A percentile compares a stretch with the other conserved stretches of the same genome.
phyloP scores from a whole-genome alignment of 2,888 invertebrate species.

The Acanthosepion pharaonis region DNA sequence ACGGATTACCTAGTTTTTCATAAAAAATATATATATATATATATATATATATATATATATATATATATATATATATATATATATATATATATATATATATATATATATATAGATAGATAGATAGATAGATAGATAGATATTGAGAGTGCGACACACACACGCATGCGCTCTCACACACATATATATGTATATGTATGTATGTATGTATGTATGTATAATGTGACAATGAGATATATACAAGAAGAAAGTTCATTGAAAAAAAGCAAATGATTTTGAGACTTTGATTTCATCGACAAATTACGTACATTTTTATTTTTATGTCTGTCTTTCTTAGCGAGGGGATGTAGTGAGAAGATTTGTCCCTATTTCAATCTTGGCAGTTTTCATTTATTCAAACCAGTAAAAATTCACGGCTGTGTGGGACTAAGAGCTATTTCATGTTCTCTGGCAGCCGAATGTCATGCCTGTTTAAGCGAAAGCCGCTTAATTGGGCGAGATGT shows the following conservation, averaged over 20 bases:
- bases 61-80: no score
- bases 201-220: not conserved
- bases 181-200: not conserved
- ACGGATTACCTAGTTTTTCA: no score
- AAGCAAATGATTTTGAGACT: not conserved
- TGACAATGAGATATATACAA: no score
- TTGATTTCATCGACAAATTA: not conserved
- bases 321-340: not conserved
- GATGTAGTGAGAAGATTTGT: not conserved
- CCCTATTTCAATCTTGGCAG: not conserved
- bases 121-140: no score
- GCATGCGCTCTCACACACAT: no score
- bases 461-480: not conserved
- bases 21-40: no score
- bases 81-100: not conserved
- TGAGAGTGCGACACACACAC: no score
- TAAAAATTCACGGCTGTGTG: not conserved
- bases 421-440: slow-evolving; percentile 11
- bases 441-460: not conserved
- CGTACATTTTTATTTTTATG: not conserved
- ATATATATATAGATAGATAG: not conserved
- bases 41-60: no score
- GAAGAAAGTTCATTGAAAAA: no score
- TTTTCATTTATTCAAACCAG: not conserved
- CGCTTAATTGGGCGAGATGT: not conserved